Percentiles rank a stretch among this genome's conserved stretches.
phyloP scores from a whole-genome alignment of 2,888 invertebrate species.

The Taenaris catops region DNA sequence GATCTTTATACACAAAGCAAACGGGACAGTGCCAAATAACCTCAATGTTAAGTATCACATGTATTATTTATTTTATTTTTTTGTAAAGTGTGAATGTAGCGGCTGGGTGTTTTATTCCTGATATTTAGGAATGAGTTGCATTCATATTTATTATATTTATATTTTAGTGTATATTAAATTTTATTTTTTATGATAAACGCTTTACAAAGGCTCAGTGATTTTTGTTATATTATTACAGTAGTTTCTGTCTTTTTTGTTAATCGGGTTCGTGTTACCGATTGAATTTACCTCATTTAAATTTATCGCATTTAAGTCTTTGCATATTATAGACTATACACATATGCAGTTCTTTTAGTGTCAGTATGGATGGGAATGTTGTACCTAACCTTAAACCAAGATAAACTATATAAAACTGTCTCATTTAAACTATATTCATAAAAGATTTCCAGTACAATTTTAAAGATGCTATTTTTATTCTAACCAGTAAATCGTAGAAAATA shows the following conservation, averaged over 20 bases:
- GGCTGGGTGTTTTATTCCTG: slow-evolving; percentile 76
- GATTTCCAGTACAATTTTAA: slow-evolving; percentile 14
- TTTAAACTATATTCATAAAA: slow-evolving; percentile 17
- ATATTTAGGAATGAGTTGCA: slow-evolving; percentile 79
- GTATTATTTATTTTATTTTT: slow-evolving; percentile 55
- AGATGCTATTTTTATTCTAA: slow-evolving; percentile 23
- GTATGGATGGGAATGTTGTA: slow-evolving; percentile 23
- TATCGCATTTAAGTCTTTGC: slow-evolving; percentile 24
- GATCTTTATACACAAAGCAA: slow-evolving; percentile 30
- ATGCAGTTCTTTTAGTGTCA: slow-evolving; percentile 28
- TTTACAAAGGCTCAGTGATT: slow-evolving; percentile 74
- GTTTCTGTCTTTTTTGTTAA: slow-evolving; percentile 24
- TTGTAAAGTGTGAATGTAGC: slow-evolving; percentile 74
- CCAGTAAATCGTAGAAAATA: slow-evolving; percentile 15
- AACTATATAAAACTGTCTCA: slow-evolving; percentile 10
- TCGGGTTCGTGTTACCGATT: slow-evolving; percentile 9
- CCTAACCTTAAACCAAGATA: slow-evolving; percentile 18
- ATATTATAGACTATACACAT: slow-evolving; percentile 7
- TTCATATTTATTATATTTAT: slow-evolving; percentile 77
- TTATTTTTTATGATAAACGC: slow-evolving; percentile 58
- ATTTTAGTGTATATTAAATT: slow-evolving; percentile 65
- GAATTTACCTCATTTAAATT: slow-evolving; percentile 24
- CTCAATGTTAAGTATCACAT: slow-evolving; percentile 67
- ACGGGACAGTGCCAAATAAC: slow-evolving; percentile 79
- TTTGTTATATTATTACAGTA: slow-evolving; percentile 36